Base-by-base conservation (phyloP, 1,140 invertebrate species). In the Thaumetopoea pityocampa region DNA sequence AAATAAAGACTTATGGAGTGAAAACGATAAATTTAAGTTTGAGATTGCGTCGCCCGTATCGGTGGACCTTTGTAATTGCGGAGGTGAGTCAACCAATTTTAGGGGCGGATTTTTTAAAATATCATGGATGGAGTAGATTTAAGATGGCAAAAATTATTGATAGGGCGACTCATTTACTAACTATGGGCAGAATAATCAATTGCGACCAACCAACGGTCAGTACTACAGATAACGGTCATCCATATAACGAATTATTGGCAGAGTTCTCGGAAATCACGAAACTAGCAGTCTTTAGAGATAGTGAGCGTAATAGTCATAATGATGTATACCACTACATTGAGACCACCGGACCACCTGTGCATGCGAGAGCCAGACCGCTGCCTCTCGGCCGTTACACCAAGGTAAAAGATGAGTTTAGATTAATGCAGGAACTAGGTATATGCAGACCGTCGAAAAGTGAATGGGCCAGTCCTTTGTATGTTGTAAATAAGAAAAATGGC, bases 391-490 rank as follows among this genome's bases (percentile, higher is more conserved):
- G 62, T 29, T 52, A 76, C 1, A 17, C 45, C n/a, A 48, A 43
- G 22, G 72, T 65, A 0, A 71, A 73, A 19, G 15, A 50, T 8
- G 71, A 80, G 26, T 81, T 82, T 52, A 27, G 63, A 9, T 9
- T 34, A 1, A 61, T 77, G 60, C 34, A 64, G 22, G 44, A 63
- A 30, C 6, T 45, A 10, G 51, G 50, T 4, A 57, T 58, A 12
- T 48, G 46, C 33, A 23, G 51, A 26, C 50, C 54, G 1, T 44
- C 20, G 8, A 49, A 49, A 8, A 54, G 54, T 16, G 7, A 19
- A 5, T 89, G 85, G 85, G 58, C 81, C 0, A 65, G 64, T 4
- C 77, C 85, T 2, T 35, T 87, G 6, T 74, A 85, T 30, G 41
- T 87, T 20, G 76, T 82, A 0, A 52, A 55, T 0, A 87, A 88